Evolutionary conservation across 2,888 invertebrate genomes (phyloP).

Genomic region (Tryphoninae sp.): DNA sequence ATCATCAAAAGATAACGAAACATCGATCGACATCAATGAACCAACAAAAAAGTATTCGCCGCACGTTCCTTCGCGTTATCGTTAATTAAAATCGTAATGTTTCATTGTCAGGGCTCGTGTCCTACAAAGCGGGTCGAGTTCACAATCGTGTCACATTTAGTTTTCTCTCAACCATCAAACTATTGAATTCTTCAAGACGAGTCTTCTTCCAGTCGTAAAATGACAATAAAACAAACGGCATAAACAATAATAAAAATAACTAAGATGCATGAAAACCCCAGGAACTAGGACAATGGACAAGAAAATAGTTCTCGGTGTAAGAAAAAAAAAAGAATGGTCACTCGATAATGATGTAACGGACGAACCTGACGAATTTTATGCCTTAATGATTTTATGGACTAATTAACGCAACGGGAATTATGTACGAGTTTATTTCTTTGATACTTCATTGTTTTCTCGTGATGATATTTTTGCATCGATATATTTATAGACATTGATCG

Average conservation of each 20-base stretch:
- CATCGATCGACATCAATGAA: background rate
- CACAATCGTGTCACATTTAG: no score
- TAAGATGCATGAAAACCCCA: background rate
- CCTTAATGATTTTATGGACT: background rate
- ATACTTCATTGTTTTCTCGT: background rate
- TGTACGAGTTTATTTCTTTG: background rate
- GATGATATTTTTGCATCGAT: background rate
- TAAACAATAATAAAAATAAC: background rate
- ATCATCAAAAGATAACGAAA: conserved; percentile 18
- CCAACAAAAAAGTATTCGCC: background rate
- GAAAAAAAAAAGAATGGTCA: background rate
- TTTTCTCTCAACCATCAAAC: no score
- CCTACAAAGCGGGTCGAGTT: no score
- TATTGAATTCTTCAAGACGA: background rate
- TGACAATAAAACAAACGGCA: background rate
- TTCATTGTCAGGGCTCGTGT: no score
- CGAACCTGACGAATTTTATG: background rate
- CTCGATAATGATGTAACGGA: background rate
- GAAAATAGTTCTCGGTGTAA: background rate
- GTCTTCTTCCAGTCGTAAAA: background rate
- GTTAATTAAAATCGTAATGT: background rate
- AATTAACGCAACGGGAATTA: background rate
- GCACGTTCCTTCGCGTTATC: background rate
- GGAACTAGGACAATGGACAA: background rate
- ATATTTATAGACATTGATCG: no score